Percentiles rank a stretch among this genome's conserved stretches.
Conservation (phyloP, 2,888 invertebrate genomes). For the Epistrophe grossulariae region DNA sequence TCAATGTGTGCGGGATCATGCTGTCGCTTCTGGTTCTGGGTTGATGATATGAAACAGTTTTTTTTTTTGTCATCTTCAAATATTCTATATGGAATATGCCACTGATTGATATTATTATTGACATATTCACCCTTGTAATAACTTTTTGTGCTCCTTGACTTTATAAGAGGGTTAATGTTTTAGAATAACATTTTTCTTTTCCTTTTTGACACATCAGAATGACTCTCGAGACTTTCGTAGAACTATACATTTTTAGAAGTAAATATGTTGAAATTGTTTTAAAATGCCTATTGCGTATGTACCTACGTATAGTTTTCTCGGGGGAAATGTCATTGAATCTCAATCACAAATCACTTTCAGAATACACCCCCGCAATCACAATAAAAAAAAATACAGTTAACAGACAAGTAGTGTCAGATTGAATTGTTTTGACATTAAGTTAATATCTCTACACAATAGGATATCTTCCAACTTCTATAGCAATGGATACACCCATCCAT, state of each 20-base stretch:
- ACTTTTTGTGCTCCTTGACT: slow-evolving; percentile 49
- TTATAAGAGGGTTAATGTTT: slow-evolving; percentile 37
- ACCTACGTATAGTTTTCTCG: slow-evolving; percentile 1
- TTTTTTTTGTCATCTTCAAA: background rate
- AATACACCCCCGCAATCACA: slow-evolving; percentile 51
- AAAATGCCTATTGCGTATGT: slow-evolving; percentile 36
- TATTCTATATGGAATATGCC: slow-evolving; percentile 39
- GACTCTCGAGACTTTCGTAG: slow-evolving; percentile 19
- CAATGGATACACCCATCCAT: slow-evolving; percentile 19
- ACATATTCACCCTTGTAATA: slow-evolving; percentile 67
- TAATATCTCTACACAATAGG: slow-evolving; percentile 53
- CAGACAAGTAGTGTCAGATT: slow-evolving; percentile 38
- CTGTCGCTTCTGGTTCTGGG: slow-evolving; percentile 30
- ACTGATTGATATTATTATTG: slow-evolving; percentile 74
- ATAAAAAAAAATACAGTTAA: slow-evolving; percentile 1
- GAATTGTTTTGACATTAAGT: slow-evolving; percentile 74
- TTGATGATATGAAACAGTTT: slow-evolving; percentile 2
- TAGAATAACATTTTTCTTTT: slow-evolving; percentile 60
- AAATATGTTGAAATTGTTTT: slow-evolving; percentile 65
- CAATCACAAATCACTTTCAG: slow-evolving; percentile 58
- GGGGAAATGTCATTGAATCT: slow-evolving; percentile 72
- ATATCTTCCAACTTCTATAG: background rate
- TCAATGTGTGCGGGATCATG: slow-evolving; percentile 20
- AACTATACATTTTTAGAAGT: background rate
- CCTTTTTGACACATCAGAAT: slow-evolving; percentile 30